Conservation (phyloP, 2,113 vertebrate species). For the Calcarius ornatus region DNA sequence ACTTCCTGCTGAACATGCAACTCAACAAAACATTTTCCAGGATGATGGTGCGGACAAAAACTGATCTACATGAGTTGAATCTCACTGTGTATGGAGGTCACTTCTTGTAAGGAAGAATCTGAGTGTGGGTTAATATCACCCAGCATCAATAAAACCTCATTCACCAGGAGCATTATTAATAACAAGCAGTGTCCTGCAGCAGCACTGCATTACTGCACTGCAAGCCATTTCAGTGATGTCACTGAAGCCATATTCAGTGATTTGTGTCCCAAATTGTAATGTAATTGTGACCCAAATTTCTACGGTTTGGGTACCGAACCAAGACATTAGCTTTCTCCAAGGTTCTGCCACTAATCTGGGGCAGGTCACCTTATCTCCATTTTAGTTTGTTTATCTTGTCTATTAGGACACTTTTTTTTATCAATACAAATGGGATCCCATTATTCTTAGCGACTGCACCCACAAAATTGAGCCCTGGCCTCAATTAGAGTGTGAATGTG, state of each 20-base stretch:
- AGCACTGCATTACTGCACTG: fast-evolving
- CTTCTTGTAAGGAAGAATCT: background rate
- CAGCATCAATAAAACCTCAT: background rate
- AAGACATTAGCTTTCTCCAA: background rate
- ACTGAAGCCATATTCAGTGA: background rate
- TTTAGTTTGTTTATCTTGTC: background rate
- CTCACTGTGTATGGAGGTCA: background rate
- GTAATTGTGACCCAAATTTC: too few relatives aligned
- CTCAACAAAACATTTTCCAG: background rate
- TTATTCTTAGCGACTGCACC: background rate
- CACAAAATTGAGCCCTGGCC: background rate
- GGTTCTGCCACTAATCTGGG: background rate
- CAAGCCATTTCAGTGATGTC: background rate
- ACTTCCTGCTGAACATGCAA: background rate
- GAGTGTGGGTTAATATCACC: background rate
- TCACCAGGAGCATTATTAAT: background rate
- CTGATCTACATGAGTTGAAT: background rate
- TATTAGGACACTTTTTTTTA: background rate
- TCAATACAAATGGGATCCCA: background rate
- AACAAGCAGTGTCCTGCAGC: fast-evolving
- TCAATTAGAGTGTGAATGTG: background rate
- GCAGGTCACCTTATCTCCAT: background rate
- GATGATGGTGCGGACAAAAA: background rate
- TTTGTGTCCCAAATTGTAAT: background rate
- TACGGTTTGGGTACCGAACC: background rate